A percentile compares a stretch with the other conserved stretches of the same genome.
These are phyloP conservation scores for Bubo scandiacus DNA, from an alignment of 2,113 vertebrate species.

Conservation along the genomic window DNA sequence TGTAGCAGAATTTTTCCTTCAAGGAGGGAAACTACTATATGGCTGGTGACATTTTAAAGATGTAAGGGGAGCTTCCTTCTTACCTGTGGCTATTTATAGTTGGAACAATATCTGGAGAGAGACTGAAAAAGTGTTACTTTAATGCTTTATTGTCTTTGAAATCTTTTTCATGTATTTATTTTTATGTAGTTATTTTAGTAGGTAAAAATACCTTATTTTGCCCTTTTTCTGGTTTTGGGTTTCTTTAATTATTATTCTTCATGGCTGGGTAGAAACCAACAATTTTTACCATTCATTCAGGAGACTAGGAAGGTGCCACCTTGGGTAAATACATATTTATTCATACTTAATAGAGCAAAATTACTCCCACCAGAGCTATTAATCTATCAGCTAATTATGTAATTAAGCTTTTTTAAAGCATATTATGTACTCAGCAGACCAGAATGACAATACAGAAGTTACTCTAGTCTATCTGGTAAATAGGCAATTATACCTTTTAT, in stretches of 20 bases:
- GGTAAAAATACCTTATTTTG: neutral
- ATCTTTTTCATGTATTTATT: neutral
- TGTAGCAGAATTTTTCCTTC: neutral
- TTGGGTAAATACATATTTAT: slow-evolving; percentile 43
- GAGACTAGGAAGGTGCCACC: neutral
- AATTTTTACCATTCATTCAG: neutral
- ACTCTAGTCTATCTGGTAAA: slow-evolving; percentile 1
- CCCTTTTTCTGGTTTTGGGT: neutral
- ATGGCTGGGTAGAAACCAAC: neutral
- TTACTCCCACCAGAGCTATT: slow-evolving; percentile 14
- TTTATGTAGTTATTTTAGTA: neutral
- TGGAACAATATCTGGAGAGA: neutral
- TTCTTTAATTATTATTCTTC: neutral
- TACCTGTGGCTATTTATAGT: neutral
- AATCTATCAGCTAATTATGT: slow-evolving; percentile 27
- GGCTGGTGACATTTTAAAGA: neutral
- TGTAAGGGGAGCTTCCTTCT: neutral
- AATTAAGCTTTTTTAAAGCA: slow-evolving; percentile 41
- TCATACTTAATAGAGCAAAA: slow-evolving; percentile 24
- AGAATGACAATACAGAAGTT: slow-evolving; percentile 32
- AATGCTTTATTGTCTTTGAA: neutral
- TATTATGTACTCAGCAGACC: slow-evolving; percentile 12
- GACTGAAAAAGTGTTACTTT: neutral
- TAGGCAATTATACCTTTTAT: slow-evolving; percentile 19
- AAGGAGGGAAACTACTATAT: neutral